Base-by-base conservation (phyloP, 2,113 vertebrate species). In the Dromaius novaehollandiae region DNA sequence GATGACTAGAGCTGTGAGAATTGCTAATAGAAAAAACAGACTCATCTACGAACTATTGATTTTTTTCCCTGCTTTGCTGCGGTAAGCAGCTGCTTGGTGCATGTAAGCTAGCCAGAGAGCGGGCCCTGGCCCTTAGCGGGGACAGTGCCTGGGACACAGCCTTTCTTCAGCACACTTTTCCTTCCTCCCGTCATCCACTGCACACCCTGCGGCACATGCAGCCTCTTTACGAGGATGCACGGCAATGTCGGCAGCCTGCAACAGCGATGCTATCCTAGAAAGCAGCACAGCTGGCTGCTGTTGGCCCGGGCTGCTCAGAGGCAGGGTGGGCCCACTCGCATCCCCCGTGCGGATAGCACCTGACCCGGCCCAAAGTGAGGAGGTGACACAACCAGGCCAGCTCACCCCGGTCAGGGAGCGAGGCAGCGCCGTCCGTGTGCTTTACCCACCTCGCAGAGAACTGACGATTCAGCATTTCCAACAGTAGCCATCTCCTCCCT, bases 311-410 rank as follows among this genome's bases (percentile, higher is more conserved):
- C 42, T 82, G 90, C 40, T 60, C 64, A 22, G 4, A 11, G 25
- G 36, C 42, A 38, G 42, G 42, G 48, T 34, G 22, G 28, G 46
- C 9, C 13, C 32, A 9, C 69, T 58, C 30, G 2, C 1, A n/a
- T 46, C 44, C 3, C 20, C 15, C 28, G 36, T 38, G 8, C 0
- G 2, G 25, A 3, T n/a, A 22, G 38, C 21, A 14, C 38, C 55
- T n/a, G 24, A 14, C 1, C 1, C 28, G 12, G 7, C 7, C 71
- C 18, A 66, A 0, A 1, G 13, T 10, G 51, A 86, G 28, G 16
- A 46, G 51, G 12, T 36, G 58, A 58, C 12, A 36, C 21, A 30
- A 13, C 16, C 12, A 24, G 40, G 53, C 13, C 73, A 83, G 8
- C 5, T 30, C 2, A 7, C 18, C 38, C 64, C 61, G 36, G 82